Evolutionary conservation across 2,113 vertebrate species (phyloP).

Genomic region (Mus musculus): DNA sequence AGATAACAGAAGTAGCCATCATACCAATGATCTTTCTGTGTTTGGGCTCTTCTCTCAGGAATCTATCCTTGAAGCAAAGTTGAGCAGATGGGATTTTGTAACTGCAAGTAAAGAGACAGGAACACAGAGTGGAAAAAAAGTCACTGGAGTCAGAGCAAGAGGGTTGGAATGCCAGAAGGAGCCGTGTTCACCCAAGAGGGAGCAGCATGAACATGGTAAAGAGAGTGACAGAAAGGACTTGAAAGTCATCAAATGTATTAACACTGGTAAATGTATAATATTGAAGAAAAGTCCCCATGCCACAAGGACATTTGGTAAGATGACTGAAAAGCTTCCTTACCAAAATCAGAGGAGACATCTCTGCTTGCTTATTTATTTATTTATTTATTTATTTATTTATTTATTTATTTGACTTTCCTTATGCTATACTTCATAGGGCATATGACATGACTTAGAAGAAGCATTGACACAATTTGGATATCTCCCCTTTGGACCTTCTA

Average conservation of each 20-base stretch:
- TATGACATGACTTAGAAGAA: background rate
- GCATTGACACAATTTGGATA: background rate
- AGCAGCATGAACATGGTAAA: background rate
- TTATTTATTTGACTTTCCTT: background rate
- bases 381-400: no score
- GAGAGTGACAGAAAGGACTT: background rate
- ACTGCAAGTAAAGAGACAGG: background rate
- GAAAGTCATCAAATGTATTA: constrained; percentile 14
- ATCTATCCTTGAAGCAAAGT: constrained; percentile 36
- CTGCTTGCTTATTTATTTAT: no score
- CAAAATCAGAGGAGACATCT: background rate
- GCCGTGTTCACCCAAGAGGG: background rate
- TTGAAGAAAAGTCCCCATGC: background rate
- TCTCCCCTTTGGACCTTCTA: background rate
- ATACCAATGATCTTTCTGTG: background rate
- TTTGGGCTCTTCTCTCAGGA: constrained; percentile 27
- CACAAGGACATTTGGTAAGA: background rate
- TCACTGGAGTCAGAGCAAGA: background rate
- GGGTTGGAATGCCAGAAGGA: background rate
- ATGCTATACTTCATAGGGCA: background rate
- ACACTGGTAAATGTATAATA: background rate
- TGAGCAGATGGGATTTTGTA: constrained; percentile 6
- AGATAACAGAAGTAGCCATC: background rate
- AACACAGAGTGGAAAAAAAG: background rate
- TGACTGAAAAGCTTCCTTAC: background rate